Percentiles rank a stretch among this genome's conserved stretches.
phyloP scores from a whole-genome alignment of 2,888 invertebrate genomes.

The Nomada fabriciana region DNA sequence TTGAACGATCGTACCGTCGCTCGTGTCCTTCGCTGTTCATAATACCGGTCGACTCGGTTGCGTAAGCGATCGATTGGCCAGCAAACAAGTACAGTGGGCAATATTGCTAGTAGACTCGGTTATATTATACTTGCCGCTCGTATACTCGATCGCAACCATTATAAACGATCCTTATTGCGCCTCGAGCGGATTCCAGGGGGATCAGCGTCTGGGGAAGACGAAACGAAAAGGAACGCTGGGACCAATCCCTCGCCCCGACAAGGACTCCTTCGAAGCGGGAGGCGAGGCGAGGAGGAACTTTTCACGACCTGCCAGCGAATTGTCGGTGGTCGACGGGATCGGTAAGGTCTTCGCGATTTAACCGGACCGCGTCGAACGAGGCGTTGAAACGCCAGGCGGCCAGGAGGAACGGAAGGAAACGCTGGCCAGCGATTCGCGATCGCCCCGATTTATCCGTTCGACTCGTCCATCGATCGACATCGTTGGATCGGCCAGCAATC shows the following conservation, averaged over 20 bases:
- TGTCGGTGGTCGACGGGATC: background rate
- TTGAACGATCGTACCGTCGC: conserved; percentile 74
- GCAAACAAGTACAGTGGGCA: conserved; percentile 68
- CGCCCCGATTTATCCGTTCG: conserved; percentile 27
- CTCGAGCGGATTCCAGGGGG: conserved; percentile 68
- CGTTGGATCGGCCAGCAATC: conserved; percentile 57
- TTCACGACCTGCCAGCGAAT: background rate
- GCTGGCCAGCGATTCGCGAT: background rate
- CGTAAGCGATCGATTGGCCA: conserved; percentile 75
- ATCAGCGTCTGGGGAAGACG: conserved; percentile 35
- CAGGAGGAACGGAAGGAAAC: background rate
- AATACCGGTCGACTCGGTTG: conserved; percentile 76
- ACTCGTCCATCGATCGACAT: conserved; percentile 32
- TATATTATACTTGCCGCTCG: conserved; percentile 59
- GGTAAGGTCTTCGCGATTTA: no score
- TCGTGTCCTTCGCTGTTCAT: conserved; percentile 79
- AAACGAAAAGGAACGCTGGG: conserved; percentile 22
- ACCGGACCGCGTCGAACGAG: background rate
- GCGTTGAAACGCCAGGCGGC: background rate
- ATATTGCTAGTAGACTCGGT: conserved; percentile 66
- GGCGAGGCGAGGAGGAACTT: no score
- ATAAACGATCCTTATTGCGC: conserved; percentile 70
- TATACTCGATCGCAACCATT: conserved; percentile 68
- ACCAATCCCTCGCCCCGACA: conserved; percentile 2
- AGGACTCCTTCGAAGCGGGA: no score